Conservation (phyloP, 1,140 invertebrate species). For the Fopius arisanus region DNA sequence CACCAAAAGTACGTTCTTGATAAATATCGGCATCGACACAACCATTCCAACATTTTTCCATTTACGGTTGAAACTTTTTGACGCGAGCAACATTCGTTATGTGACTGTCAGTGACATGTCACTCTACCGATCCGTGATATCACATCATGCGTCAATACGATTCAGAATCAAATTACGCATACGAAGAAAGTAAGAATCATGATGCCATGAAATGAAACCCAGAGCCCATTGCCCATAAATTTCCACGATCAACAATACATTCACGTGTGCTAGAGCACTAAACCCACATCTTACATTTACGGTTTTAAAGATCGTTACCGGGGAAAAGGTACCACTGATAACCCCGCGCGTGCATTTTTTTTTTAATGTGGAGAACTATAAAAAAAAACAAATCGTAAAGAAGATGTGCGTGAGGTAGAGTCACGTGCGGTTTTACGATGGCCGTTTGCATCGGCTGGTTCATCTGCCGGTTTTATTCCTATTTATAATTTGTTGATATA, state of each 20-base stretch:
- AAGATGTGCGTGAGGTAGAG: not conserved
- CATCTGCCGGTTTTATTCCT: not conserved
- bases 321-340: not conserved
- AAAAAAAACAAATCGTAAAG: not conserved
- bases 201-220: no score
- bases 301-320: not conserved
- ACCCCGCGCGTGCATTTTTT: not conserved
- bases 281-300: not conserved
- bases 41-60: not conserved
- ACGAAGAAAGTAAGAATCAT: no score
- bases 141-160: no score
- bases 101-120: no score
- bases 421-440: not conserved
- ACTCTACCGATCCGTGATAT: no score
- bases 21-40: constrained; percentile 17
- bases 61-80: not conserved
- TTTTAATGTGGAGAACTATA: not conserved
- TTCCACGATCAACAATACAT: not conserved
- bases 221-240: no score
- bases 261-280: not conserved
- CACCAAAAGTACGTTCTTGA: not conserved
- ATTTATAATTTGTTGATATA: not conserved
- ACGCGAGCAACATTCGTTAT: no score
- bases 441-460: not conserved
- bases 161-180: no score